Conservation (phyloP, 2,888 invertebrate genomes). For the Piscicola geometra region DNA sequence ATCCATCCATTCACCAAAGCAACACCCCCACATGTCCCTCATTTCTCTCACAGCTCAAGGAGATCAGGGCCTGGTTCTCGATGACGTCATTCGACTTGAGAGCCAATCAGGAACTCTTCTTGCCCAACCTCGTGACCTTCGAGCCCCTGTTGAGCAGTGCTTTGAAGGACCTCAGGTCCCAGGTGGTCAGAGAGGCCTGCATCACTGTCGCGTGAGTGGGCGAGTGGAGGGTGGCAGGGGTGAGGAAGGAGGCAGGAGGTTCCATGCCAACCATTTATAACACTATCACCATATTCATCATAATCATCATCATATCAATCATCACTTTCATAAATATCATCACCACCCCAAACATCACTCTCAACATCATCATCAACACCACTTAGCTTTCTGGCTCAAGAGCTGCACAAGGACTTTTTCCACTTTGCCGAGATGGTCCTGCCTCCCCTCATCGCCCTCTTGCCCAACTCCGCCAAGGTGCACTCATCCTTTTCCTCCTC, state of each 20-base stretch:
- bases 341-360: not conserved
- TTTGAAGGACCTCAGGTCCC: constrained; percentile 63
- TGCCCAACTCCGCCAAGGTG: constrained; percentile 86
- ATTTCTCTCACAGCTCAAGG: constrained; percentile 73
- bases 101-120: constrained; percentile 64
- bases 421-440: constrained; percentile 78
- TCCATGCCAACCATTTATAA: not conserved
- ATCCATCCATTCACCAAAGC: too few relatives aligned
- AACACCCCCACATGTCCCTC: too few relatives aligned
- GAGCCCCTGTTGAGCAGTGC: constrained; percentile 55
- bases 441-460: constrained; percentile 77
- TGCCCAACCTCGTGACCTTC: constrained; percentile 69
- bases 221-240: too few relatives aligned
- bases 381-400: constrained; percentile 70
- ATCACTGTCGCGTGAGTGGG: constrained; percentile 75
- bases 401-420: constrained; percentile 75
- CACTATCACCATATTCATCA: too few relatives aligned
- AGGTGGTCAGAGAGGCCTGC: constrained; percentile 91
- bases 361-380: too few relatives aligned
- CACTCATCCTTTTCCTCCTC: too few relatives aligned
- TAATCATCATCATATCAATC: too few relatives aligned
- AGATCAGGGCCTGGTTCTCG: constrained; percentile 76
- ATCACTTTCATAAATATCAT: not conserved
- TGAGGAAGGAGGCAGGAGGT: not conserved
- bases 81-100: not conserved